Evolutionary conservation across 2,113 vertebrate species (phyloP), one percentile per base, ranked within the genome.

Genomic region (Echinops telfairi): DNA sequence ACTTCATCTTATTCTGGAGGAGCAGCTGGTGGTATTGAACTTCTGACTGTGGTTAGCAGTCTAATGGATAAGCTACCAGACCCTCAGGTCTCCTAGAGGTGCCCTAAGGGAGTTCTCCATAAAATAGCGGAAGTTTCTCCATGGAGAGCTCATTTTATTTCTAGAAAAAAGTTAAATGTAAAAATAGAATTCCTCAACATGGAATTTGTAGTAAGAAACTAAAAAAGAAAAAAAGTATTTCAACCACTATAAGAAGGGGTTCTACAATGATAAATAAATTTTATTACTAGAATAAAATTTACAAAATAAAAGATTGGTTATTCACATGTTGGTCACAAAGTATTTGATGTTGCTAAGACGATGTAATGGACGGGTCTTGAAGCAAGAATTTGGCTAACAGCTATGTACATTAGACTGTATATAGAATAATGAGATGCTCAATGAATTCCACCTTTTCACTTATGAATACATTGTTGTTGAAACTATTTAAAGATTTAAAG

Each of bases 361-460:
- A 73, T 76, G 93, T 77, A 90, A 68, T 40, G 43, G 22, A 31
- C 23, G 71, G 20, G 2, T 88, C 23, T 90, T 79, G 15, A 80
- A 87, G 27, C 38, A 95, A 86, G 47, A 88, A 86, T 16, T 27
- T 88, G 27, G 23, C 66, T 93, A 68, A 83, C 0, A 87, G 27
- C 0, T 17, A 87, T 71, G 11, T 81, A 92, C 33, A 77, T 87
- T 89, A 79, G 10, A 40, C 90, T 77, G 88, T 89, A 89, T 80
- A 89, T 80, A 91, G 22, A 78, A 71, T 58, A 92, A 33, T 79
- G 82, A 89, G 75, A 93, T 80, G 10, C 7, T 91, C 58, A 9
- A 92, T 64, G 3, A 91, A 81, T 88, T 94, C 90, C 95, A 88
- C 4, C 6, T 89, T 7, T 92, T 76, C 22, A 93, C 27, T 22